Percentiles rank a stretch among this genome's conserved stretches.
Evolutionary conservation across 2,888 invertebrate species (phyloP).

Genomic region (Dilophus febrilis): DNA sequence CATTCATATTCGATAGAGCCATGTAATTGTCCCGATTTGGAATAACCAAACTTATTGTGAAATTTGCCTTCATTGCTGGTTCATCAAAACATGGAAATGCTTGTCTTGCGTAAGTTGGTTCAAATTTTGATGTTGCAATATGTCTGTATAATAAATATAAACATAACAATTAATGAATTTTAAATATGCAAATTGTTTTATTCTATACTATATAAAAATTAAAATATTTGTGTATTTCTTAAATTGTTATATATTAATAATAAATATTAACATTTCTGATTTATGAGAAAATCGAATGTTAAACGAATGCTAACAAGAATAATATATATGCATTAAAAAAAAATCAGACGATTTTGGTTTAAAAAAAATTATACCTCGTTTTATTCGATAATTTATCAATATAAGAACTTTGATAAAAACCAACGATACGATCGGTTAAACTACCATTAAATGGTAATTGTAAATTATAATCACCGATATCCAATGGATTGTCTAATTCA

Average conservation of each 20-base stretch:
- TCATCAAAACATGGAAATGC: constrained; percentile 95
- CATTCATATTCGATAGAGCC: constrained; percentile 79
- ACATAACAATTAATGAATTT: constrained; percentile 7
- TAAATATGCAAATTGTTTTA: too few species aligned
- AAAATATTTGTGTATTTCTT: too few species aligned
- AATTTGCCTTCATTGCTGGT: constrained; percentile 77
- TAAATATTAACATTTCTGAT: too few species aligned
- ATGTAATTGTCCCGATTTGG: constrained; percentile 46
- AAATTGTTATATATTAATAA: too few species aligned
- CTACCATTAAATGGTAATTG: constrained; percentile 47
- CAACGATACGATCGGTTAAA: constrained; percentile 51
- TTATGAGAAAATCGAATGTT: too few species aligned
- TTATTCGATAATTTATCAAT: constrained; percentile 19
- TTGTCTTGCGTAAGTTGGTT: constrained; percentile 83
- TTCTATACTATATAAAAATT: too few species aligned
- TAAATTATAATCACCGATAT: constrained; percentile 33
- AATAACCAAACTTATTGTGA: constrained; percentile 44
- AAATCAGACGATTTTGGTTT: too few species aligned
- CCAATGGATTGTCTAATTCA: constrained; percentile 23
- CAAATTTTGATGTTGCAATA: constrained; percentile 84
- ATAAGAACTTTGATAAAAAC: constrained; percentile 57
- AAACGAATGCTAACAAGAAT: too few species aligned
- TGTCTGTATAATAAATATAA: constrained; percentile 34
- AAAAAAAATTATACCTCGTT: too few species aligned
- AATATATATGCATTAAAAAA: too few species aligned